Percentiles rank a stretch among this genome's conserved stretches.
These are phyloP conservation scores for Manis pentadactyla DNA, from an alignment of 2,797 vertebrate genomes.

Conservation along the genomic window DNA sequence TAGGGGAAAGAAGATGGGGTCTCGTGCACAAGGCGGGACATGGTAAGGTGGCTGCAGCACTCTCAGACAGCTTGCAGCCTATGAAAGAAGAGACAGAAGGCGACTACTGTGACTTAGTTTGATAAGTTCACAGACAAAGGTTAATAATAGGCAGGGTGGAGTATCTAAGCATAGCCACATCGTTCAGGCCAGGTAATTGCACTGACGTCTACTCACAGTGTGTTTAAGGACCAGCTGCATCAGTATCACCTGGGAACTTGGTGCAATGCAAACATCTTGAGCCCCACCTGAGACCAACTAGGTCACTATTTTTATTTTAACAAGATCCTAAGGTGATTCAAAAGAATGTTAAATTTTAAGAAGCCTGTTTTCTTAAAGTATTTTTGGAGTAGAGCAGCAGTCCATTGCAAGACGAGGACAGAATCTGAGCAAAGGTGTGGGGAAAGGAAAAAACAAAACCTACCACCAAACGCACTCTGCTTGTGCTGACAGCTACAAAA, in stretches of 20 bases:
- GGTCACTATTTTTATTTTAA: neutral
- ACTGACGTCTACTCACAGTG: neutral
- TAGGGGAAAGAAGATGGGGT: neutral
- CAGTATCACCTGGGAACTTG: no score
- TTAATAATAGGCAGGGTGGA: neutral
- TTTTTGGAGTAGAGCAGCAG: neutral
- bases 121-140: neutral
- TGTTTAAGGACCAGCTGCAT: neutral
- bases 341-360: neutral
- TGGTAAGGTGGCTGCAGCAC: neutral
- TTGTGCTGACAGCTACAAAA: neutral
- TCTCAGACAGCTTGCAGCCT: neutral
- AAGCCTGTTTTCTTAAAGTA: neutral
- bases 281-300: neutral
- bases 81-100: neutral
- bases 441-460: neutral
- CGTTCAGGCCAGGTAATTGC: accelerated
- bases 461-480: neutral
- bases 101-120: neutral
- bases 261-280: neutral
- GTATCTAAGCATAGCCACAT: no score
- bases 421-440: neutral
- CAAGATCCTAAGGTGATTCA: neutral
- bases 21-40: neutral
- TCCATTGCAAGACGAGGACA: neutral